Base-by-base conservation (phyloP, 1,140 invertebrate species). In the Vollenhovia emeryi region DNA sequence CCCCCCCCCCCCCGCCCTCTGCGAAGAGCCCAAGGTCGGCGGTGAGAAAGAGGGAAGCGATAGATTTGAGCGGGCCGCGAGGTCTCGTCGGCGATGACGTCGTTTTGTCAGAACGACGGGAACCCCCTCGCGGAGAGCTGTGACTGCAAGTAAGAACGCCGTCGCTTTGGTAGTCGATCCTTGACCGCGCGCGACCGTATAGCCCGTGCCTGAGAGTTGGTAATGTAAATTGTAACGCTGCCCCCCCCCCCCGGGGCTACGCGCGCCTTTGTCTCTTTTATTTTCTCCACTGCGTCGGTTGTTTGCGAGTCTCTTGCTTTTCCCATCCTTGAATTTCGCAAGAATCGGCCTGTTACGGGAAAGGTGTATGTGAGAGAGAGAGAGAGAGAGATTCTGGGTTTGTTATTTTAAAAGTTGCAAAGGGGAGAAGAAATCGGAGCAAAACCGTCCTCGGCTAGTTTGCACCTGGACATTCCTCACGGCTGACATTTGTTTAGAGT, bases 61-160 rank as follows among this genome's bases (percentile, higher is more conserved):
- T 33, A 33, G 33, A 64, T 50, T 64, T 6, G 24, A 6, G 48
- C 45, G 57, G 18, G 24, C 64, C 8, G 30, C 45, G 27, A 45
- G 7, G 27, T 62, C n/a, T 60, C 11, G 4, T 79, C 86, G 74
- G 18, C 30, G 86, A 92, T 92, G 89, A 62, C 87, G 59, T 91
- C 87, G 43, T 11, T 92, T 40, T 79, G 86, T 48, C 80, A 90
- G 59, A 91, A 85, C 76, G 78, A 85, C 45, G 57, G 89, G 18
- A 60, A 84, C 73, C 82, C 84, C 52, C 11, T 75, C 4, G n/a
- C 55, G 18, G 79, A 85, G 33, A 45, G n/a, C 80, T 43, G 68
- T 45, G 57, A 18, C 50, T 73, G 40, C 60, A 79, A 86, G 89
- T 92, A 91, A 92, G 90, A 82, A 88, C 84, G 80, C 52, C 24